Base-by-base conservation (phyloP, 2,888 invertebrate species). In the Cephus pulcher region DNA sequence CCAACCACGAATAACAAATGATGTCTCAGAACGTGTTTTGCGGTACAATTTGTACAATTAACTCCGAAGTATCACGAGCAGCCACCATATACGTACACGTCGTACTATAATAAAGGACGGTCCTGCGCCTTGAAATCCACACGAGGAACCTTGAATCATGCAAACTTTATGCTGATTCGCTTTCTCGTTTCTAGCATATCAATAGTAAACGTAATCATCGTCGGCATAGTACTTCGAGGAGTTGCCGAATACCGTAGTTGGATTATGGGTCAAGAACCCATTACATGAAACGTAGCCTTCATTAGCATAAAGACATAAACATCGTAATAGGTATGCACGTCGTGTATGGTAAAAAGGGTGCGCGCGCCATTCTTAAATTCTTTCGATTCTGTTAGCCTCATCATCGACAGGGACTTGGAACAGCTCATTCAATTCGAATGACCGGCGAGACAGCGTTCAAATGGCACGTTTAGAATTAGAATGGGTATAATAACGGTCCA, bases 291-390 rank as follows among this genome's bases (percentile, higher is more conserved):
- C 79, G 79, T 79, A 79, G 73, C 78, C 69, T 34, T 37, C 68
- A 84, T 85, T 84, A 85, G 79, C 83, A 82, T 83, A 83, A 80
- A 77, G 77, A 81, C 80, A 81, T 82, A 82, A 84, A 84, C 82
- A 83, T 81, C 75, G 70, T 75, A 73, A 80, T 79, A 81, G 75
- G 76, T 81, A 79, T 79, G 79, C 81, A 75, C 75, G 76, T 82
- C 78, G 81, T 75, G 75, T 70, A 75, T 3, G 74, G 40, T 69
- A 76, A 76, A 79, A 74, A 75, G 76, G 32, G 76, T 76, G 79
- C 78, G 56, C 56, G 56, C 56, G 56, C 56, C 56, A 56, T 56
- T 56, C 56, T 56, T 56, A 56, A 56, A 56, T 56, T 56, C 56
- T 56, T 56, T 56, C 56, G 56, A 56, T 56, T 56, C 56, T 56